Percentiles rank a stretch among this genome's conserved stretches.
These are phyloP conservation scores for Halichoerus grypus DNA, from an alignment of 2,113 vertebrate genomes.

Conservation along the genomic window DNA sequence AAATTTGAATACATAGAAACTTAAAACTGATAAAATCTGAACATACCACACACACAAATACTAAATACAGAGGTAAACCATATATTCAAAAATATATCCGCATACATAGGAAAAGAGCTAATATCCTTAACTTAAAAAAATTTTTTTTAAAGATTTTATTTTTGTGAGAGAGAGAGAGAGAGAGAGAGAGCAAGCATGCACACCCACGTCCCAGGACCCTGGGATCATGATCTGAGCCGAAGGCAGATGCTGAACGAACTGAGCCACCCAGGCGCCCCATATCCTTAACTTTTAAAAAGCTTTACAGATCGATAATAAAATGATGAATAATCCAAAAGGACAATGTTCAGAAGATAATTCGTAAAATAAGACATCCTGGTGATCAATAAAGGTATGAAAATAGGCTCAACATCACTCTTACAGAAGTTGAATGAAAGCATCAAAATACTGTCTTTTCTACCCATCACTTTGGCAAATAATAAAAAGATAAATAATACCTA, in stretches of 20 bases:
- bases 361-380: neutral
- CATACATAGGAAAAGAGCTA: neutral
- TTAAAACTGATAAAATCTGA: neutral
- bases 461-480: neutral
- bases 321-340: conserved; percentile 29
- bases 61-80: neutral
- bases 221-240: too few relatives aligned
- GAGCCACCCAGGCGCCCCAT: neutral
- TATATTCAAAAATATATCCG: neutral
- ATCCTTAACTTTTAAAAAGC: neutral
- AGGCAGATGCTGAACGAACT: too few relatives aligned
- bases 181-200: too few relatives aligned
- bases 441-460: neutral
- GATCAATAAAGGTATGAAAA: neutral
- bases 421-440: neutral
- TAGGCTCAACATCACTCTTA: neutral
- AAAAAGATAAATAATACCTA: neutral
- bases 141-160: too few relatives aligned
- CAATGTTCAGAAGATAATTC: neutral
- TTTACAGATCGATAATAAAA: conserved; percentile 27
- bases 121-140: neutral
- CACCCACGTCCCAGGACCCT: too few relatives aligned
- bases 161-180: too few relatives aligned
- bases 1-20: neutral
- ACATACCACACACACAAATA: neutral